Evolutionary conservation across 2,113 vertebrate species (phyloP).

Genomic region (Isurus oxyrinchus): DNA sequence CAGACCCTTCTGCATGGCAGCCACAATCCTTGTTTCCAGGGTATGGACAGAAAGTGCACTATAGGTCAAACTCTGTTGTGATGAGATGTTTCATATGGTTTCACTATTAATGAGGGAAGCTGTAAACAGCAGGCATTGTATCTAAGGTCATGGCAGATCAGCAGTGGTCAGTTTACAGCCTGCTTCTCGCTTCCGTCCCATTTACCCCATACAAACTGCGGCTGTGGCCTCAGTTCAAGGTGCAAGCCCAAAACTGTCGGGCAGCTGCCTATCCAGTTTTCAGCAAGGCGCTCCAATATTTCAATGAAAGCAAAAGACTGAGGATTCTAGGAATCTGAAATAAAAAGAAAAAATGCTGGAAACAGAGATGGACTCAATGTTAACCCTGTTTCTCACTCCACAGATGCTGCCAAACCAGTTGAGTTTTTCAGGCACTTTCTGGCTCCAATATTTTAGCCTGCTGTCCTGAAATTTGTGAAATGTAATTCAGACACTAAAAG

Average conservation of each 20-base stretch:
- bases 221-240: neutral
- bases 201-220: neutral
- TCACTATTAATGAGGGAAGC: neutral
- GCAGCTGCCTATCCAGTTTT: neutral
- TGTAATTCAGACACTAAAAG: neutral
- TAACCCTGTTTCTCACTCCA: too few relatives aligned
- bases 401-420: too few relatives aligned
- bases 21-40: neutral
- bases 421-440: too few relatives aligned
- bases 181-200: neutral
- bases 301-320: too few relatives aligned
- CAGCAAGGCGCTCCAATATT: too few relatives aligned
- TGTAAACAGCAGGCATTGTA: neutral
- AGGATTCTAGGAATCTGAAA: too few relatives aligned
- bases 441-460: neutral
- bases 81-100: neutral
- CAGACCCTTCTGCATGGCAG: too few relatives aligned
- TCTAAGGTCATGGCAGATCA: neutral
- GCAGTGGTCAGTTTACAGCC: neutral
- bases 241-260: neutral
- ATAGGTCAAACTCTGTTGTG: neutral
- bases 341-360: too few relatives aligned
- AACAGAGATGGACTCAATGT: too few relatives aligned
- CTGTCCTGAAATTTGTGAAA: neutral
- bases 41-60: neutral